Percentiles rank a stretch among this genome's conserved stretches.
These are phyloP conservation scores for Oryzias melastigma DNA, from an alignment of 2,113 vertebrate species.

Conservation along the genomic window DNA sequence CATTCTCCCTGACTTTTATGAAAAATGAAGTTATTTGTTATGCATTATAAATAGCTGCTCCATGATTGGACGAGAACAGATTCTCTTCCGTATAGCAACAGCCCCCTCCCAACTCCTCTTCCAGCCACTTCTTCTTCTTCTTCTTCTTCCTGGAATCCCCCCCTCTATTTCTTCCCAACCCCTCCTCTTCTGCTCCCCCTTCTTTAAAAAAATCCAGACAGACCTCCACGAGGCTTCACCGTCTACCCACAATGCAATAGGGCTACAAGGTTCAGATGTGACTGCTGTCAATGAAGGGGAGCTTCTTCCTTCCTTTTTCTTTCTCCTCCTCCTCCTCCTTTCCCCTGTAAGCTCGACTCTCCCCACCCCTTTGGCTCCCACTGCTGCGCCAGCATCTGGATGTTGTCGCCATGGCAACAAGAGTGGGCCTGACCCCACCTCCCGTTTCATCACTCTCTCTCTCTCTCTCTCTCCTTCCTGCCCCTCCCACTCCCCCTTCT, in stretches of 20 bases:
- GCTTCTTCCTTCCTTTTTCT: conserved; percentile 20
- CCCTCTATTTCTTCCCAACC: conserved; percentile 19
- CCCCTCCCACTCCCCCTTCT: conserved; percentile 43
- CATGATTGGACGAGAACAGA: conserved; percentile 68
- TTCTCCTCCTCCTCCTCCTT: conserved; percentile 31
- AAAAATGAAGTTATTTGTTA: conserved; percentile 73
- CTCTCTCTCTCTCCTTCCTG: conserved; percentile 11
- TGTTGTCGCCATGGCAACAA: conserved; percentile 73
- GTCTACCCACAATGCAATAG: conserved; percentile 69
- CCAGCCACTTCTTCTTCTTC: conserved; percentile 24
- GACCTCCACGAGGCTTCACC: conserved; percentile 59
- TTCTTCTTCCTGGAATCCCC: conserved; percentile 59
- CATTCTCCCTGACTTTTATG: conserved; percentile 51
- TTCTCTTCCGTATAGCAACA: conserved; percentile 83
- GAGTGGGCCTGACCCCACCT: conserved; percentile 59
- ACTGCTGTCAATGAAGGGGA: conserved; percentile 29
- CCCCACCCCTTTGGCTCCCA: conserved; percentile 56
- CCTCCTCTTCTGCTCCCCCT: conserved; percentile 26
- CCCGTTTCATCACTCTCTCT: conserved; percentile 21
- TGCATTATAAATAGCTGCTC: conserved; percentile 74
- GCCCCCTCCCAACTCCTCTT: conserved; percentile 56
- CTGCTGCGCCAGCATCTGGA: conserved; percentile 77
- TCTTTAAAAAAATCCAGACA: conserved; percentile 48
- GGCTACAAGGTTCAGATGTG: conserved; percentile 54
- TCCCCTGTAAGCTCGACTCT: conserved; percentile 46